Evolutionary conservation across 2,797 vertebrate species (phyloP).

Genomic region (Sylvilagus floridanus): DNA sequence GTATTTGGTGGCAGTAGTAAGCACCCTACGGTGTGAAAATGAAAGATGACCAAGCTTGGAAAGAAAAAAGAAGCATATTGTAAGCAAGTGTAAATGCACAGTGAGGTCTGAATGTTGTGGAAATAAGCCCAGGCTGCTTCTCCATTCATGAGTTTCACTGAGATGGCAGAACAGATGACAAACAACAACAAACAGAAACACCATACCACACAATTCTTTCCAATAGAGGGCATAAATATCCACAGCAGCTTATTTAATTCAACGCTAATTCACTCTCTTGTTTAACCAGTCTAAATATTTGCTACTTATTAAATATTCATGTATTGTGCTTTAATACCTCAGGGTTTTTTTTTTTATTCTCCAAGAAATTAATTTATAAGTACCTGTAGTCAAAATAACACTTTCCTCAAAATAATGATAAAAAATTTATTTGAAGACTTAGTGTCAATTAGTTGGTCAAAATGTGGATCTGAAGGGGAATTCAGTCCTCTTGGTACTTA

Average conservation of each 20-base stretch:
- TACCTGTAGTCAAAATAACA: conserved; percentile 62
- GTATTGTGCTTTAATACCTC: conserved; percentile 64
- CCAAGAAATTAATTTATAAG: conserved; percentile 60
- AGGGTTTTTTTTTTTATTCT: conserved; percentile 50
- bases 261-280: conserved; percentile 64
- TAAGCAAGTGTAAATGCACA: conserved; percentile 69
- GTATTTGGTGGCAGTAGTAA: neutral
- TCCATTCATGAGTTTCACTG: conserved; percentile 66
- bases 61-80: conserved; percentile 77
- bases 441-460: conserved; percentile 44
- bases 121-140: conserved; percentile 79
- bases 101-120: conserved; percentile 73
- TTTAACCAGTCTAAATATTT: conserved; percentile 77
- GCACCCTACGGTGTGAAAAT: conserved; percentile 39
- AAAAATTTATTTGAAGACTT: conserved; percentile 45
- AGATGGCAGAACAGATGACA: conserved; percentile 78
- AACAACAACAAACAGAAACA: conserved; percentile 73
- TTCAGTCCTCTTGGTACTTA: neutral
- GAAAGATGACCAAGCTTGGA: conserved; percentile 64
- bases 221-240: conserved; percentile 19
- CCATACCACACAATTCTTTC: conserved; percentile 58
- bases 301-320: conserved; percentile 74
- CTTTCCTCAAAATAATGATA: conserved; percentile 58
- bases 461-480: conserved; percentile 2
- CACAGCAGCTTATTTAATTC: conserved; percentile 27